These are phyloP conservation scores for Entomobrya proxima DNA, from an alignment of 2,888 invertebrate genomes.

Conservation along the genomic window DNA sequence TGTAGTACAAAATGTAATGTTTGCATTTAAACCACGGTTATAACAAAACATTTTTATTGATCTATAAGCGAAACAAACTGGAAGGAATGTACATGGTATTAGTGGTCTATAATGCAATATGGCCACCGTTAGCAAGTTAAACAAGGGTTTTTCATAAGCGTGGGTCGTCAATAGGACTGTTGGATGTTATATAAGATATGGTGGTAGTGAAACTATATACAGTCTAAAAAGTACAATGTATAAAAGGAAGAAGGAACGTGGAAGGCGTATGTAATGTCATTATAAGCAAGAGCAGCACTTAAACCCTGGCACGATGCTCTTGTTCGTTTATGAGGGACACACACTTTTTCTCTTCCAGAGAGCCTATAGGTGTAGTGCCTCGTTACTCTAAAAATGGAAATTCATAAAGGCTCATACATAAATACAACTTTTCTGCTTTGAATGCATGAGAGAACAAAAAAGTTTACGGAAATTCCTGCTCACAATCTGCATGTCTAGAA, in stretches of 20 bases:
- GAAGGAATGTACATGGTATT: background rate
- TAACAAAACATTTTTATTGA: constrained; percentile 48
- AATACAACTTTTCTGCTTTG: constrained; percentile 13
- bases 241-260: background rate
- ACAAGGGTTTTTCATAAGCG: constrained; percentile 24
- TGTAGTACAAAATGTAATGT: no score
- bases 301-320: constrained; percentile 47
- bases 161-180: background rate
- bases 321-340: background rate
- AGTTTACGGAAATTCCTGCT: constrained; percentile 24
- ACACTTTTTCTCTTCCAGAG: background rate
- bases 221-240: background rate
- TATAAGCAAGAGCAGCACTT: constrained; percentile 14
- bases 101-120: background rate
- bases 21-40: no score
- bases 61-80: constrained; percentile 49
- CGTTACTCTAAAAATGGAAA: background rate
- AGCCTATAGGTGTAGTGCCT: background rate
- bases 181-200: background rate
- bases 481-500: background rate
- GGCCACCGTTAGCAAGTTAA: background rate
- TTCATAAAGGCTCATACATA: constrained; percentile 23
- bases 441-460: background rate
- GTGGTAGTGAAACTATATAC: background rate
- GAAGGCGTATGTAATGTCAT: constrained; percentile 37